Evolutionary conservation across 2,113 vertebrate genomes (phyloP), one percentile per base, ranked within the genome.

Genomic region (Sardina pilchardus): DNA sequence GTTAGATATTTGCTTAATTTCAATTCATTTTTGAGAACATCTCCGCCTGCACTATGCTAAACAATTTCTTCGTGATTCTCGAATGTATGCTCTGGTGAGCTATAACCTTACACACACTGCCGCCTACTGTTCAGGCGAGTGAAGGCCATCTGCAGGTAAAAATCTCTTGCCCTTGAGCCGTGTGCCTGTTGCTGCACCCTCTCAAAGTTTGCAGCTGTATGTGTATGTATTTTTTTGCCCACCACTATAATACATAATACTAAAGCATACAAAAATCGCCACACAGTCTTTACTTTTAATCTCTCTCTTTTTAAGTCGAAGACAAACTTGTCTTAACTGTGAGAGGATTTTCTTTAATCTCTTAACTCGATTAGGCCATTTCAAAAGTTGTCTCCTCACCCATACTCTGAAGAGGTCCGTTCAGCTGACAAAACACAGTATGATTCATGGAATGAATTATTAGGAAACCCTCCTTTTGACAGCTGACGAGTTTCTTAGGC

Each of bases 331-430:
- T 16, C n/a, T 30, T 30, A 93, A 93, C 92, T 85, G 85, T 87
- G 87, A 88, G 83, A 56, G 91, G 92, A 91, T 92, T 92, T 82
- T 0, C 26, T n/a, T 91, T 94, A 93, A 95, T 94, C 93, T 91
- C 83, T 91, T 95, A 95, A 95, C 91, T 92, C 87, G 93, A 95
- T 95, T 94, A 94, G 87, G 30, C 45, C 59, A 39, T 78, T 78
- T 78, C 34, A 36, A 36, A 34, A 78, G 26, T 34, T 78, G 71
- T 36, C 71, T 78, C 71, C 19, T 78, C 10, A 36, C 10, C n/a
- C n/a, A 6, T 78, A 78, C 71, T 4, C 34, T 78, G 30, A 78
- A 78, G 14, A 78, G 34, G 71, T 78, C 71, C 2, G 10, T 14
- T 78, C 71, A 17, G 30, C 71, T 4, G 71, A 78, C 71, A 34